phyloP scores from a whole-genome alignment of 2,888 invertebrate genomes.

The Antitype chi region DNA sequence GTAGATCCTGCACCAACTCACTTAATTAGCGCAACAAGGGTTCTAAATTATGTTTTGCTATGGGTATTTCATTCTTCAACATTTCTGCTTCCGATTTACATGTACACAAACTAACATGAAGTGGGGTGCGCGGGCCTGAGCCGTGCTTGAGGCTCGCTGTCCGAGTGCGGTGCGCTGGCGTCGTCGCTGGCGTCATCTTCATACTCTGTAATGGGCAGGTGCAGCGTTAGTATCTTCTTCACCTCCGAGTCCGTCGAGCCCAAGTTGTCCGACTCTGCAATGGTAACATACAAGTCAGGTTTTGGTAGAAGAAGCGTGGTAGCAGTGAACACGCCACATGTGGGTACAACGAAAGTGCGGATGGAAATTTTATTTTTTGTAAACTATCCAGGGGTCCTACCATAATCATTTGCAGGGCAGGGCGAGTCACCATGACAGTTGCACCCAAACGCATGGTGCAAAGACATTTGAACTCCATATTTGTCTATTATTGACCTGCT shows the following conservation, averaged over 20 bases:
- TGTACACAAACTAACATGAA: conserved; percentile 77
- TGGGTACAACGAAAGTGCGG: conserved; percentile 42
- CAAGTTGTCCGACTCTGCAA: conserved; percentile 97
- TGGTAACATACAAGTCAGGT: conserved; percentile 35
- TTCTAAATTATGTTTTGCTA: too few species aligned
- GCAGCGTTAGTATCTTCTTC: conserved; percentile 97
- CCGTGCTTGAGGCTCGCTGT: conserved; percentile 86
- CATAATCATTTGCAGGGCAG: conserved; percentile 14
- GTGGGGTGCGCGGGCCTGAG: conserved; percentile 84
- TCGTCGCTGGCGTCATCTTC: conserved; percentile 95
- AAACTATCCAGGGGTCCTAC: background rate
- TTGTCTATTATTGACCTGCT: conserved; percentile 2
- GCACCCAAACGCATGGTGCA: background rate
- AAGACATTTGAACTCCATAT: background rate
- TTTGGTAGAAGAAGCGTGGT: conserved; percentile 2
- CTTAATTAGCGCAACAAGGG: too few species aligned
- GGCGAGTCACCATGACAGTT: background rate
- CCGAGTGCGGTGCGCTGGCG: conserved; percentile 90
- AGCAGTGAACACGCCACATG: conserved; percentile 60
- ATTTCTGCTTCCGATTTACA: too few species aligned
- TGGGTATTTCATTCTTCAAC: too few species aligned
- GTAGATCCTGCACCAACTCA: too few species aligned
- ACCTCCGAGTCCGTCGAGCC: conserved; percentile 98
- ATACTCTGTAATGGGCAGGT: conserved; percentile 98
- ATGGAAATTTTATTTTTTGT: conserved; percentile 14